Base-by-base conservation (phyloP, 2,888 invertebrate species). In the Eupelmus urozonus region DNA sequence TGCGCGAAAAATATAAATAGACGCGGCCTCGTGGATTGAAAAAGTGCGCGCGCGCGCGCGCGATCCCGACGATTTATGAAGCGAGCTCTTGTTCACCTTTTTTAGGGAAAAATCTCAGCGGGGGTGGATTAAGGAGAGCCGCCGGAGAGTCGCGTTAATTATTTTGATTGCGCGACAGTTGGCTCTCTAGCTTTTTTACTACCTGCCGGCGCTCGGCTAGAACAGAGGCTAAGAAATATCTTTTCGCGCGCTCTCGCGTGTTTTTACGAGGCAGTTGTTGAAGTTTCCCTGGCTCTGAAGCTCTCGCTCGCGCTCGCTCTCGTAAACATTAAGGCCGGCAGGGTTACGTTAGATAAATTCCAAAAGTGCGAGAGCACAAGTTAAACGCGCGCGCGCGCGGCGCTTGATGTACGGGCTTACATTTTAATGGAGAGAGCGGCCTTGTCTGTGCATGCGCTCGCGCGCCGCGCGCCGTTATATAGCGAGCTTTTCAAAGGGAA, bases 191-290 rank as follows among this genome's bases (percentile, higher is more conserved):
- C 49, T 49, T 49, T 49, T 49, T 49, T 16, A n/a, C 49, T 4
- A 4, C 11, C 9, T 34, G 34, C 34, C 34, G 3, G 9, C 34
- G 9, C 34, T 34, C 9, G 13, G 49, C 3, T 11, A 40, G 66
- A 72, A 81, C 76, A 25, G 67, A 51, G 45, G 57, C n/a, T 66
- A 74, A 75, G 51, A 55, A 55, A 71, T 29, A 59, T 59, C 59
- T 59, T 16, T 59, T 27, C 59, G 29, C 59, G 29, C 59, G 59
- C 29, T 11, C 29, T 1, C 16, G 16, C n/a, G 16, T n/a, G 18
- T 27, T 59, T 59, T 59, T 59, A 59, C 59, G 59, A 59, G 59
- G 59, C 59, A 59, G 59, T 59, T 29, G 59, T 59, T 29, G 27
- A 59, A 59, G 59, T 59, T 59, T 59, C 23, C 23, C 55, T 23